Percentiles rank a stretch among this genome's conserved stretches.
Evolutionary conservation across 2,888 invertebrate genomes (phyloP).

Genomic region (Calameuta idolon): DNA sequence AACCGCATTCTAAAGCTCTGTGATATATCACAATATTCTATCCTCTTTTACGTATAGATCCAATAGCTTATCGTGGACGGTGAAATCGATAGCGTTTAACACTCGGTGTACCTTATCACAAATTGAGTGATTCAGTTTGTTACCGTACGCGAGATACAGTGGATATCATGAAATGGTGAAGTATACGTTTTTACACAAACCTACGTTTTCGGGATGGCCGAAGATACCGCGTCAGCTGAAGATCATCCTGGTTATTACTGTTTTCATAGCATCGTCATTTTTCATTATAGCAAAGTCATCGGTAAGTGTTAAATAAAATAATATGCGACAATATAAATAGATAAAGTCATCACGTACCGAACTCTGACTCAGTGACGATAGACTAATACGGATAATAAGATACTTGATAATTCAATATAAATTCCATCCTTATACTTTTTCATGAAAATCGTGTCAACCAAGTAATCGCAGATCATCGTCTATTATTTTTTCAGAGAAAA

Average conservation of each 20-base stretch:
- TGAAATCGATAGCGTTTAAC: background rate
- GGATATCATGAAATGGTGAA: constrained; percentile 20
- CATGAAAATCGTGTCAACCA: background rate
- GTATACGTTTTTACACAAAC: constrained; percentile 21
- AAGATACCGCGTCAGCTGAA: constrained; percentile 22
- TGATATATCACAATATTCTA: background rate
- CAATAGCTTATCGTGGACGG: background rate
- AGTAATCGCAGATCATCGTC: background rate
- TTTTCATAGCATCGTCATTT: background rate
- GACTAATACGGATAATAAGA: background rate
- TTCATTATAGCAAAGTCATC: constrained; percentile 7
- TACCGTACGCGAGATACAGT: background rate
- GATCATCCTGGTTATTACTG: constrained; percentile 5
- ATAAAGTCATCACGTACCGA: background rate
- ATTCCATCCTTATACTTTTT: background rate
- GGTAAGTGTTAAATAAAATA: constrained; percentile 12
- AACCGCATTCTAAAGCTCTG: too few relatives aligned
- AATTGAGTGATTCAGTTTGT: background rate
- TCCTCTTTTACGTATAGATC: background rate
- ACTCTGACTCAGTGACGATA: background rate
- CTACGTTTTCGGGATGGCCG: constrained; percentile 20
- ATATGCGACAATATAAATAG: background rate
- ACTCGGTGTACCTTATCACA: background rate
- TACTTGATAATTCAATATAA: background rate
- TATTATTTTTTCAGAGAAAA: constrained; percentile 25